Evolutionary conservation across 2,797 vertebrate species (phyloP).

Genomic region (Macropus fuliginosus): DNA sequence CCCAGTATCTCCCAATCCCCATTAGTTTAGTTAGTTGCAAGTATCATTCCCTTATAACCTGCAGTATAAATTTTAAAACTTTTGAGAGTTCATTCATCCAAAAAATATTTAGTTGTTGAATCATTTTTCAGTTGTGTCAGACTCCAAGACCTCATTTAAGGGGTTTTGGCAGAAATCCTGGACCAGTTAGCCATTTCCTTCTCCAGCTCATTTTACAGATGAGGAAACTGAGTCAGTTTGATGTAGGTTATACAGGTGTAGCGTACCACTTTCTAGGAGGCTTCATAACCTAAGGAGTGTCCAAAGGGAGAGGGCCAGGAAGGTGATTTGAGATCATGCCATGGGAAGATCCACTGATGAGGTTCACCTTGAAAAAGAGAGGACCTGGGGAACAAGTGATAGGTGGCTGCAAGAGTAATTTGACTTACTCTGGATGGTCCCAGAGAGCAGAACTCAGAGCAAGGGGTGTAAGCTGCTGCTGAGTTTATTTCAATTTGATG

Average conservation of each 20-base stretch:
- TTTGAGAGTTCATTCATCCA: not conserved
- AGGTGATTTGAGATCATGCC: not conserved
- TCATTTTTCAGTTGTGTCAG: not conserved
- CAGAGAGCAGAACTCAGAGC: not conserved
- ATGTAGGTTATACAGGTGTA: not conserved
- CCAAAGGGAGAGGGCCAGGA: not conserved
- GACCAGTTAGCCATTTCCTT: not conserved
- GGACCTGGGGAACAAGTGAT: not conserved
- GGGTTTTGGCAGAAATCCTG: not conserved
- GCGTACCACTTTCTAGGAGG: not conserved
- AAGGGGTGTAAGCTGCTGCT: not conserved
- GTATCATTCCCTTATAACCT: not conserved
- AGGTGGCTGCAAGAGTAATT: not conserved
- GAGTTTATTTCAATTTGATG: not conserved
- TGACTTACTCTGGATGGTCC: not conserved
- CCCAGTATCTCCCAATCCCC: not conserved
- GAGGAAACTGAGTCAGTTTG: not conserved
- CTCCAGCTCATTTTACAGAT: not conserved
- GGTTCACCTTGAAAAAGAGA: not conserved
- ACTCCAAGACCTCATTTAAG: not conserved
- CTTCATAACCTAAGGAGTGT: not conserved
- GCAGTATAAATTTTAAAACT: not conserved
- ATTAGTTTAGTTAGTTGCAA: not conserved
- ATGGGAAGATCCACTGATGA: not conserved
- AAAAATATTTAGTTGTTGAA: not conserved